Conservation (phyloP, 2,113 vertebrate genomes). For the Periophthalmus modestus region DNA sequence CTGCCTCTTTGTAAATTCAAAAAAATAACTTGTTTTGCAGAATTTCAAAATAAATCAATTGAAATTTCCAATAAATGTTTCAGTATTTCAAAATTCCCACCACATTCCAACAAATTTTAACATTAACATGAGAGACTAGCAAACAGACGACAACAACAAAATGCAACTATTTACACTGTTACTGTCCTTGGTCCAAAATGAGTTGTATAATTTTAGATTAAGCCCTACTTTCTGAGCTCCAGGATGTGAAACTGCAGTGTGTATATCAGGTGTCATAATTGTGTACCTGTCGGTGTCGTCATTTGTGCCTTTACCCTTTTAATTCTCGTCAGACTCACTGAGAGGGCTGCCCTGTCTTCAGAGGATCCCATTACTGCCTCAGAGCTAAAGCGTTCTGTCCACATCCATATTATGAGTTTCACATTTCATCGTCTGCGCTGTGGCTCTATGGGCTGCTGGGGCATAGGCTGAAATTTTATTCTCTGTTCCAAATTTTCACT, state of each 20-base stretch:
- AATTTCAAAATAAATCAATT: too few relatives aligned
- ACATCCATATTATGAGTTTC: constrained; percentile 18
- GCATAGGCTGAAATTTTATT: constrained; percentile 15
- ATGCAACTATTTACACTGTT: too few relatives aligned
- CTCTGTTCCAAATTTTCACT: not conserved
- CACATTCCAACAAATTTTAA: too few relatives aligned
- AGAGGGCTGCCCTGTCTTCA: constrained; percentile 1
- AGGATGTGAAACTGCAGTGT: constrained; percentile 11
- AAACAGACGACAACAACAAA: too few relatives aligned
- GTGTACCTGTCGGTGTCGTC: constrained; percentile 41
- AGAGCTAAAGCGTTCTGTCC: constrained; percentile 21
- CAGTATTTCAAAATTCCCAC: too few relatives aligned
- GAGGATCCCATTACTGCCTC: constrained; percentile 48
- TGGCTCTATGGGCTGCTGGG: not conserved
- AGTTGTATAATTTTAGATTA: not conserved
- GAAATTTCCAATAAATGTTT: too few relatives aligned
- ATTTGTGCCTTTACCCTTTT: constrained; percentile 31
- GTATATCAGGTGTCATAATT: constrained; percentile 54
- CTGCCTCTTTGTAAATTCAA: too few relatives aligned
- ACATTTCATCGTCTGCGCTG: constrained; percentile 12
- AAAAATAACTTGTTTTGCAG: too few relatives aligned
- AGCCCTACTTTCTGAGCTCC: constrained; percentile 15
- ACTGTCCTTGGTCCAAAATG: not conserved
- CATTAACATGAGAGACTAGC: too few relatives aligned
- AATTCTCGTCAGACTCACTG: constrained; percentile 1